Evolutionary conservation across 1,140 invertebrate species (phyloP), one percentile per base, ranked within the genome.

Genomic region (Carposina sasakii): DNA sequence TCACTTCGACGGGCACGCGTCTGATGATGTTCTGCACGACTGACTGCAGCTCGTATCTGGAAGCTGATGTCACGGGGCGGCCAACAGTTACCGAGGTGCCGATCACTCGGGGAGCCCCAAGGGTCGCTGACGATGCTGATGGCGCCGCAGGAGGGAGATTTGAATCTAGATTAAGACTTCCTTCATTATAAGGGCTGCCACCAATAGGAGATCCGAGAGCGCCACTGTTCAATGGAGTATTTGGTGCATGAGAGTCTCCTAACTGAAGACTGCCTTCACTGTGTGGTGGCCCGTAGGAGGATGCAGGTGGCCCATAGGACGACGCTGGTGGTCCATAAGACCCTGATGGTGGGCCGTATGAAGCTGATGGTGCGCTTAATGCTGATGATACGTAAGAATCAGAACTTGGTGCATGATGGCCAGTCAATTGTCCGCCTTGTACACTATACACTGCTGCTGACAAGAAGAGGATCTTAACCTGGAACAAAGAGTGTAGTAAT

Each of bases 1-100:
- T 71, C 3, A 84, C 68, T 55, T 81, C 77, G 19, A 81, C 48
- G 5, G 79, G 79, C 10, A 84, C 50, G 16, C 76, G 71, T 31
- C 79, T 71, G 39, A 84, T 39, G 0, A 84, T 60, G 48, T 84
- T 75, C 53, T 84, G 81, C 1, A 84, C 64, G 3, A 84, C 81
- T 5, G 72, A 75, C 46, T 81, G 71, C 12, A 84, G 68, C 40
- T 84, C 77, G 57, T 78, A 81, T 58, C 73, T 76, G 0, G 73
- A 60, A 0, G 67, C 49, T 22, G 50, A 33, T 3, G 48, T 48
- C 4, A 54, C 43, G 1, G 76, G 72, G 5, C 62, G 64, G 21
- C 74, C 74, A 10, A 78, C 73, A 4, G 55, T 53, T 1, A 81
- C 74, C 2, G 59, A 64, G n/a, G 71, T 71, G 12, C 75, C 81